Evolutionary conservation across 2,888 invertebrate species (phyloP), one percentile per base, ranked within the genome.

Genomic region (Dione vanillae): DNA sequence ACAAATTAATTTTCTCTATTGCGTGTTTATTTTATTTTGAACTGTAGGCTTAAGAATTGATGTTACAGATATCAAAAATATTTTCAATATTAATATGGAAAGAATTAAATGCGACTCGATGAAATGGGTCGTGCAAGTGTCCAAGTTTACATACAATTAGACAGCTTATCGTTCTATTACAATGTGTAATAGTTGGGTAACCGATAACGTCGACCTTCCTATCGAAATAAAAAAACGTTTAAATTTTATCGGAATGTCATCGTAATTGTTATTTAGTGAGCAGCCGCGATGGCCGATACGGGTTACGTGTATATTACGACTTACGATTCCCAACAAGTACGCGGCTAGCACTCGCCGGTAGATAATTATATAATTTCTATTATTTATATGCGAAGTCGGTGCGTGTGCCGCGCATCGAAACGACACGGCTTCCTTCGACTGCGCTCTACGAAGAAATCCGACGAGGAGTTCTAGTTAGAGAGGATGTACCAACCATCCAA

Each of bases 281-380:
- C 81, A 78, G 75, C 74, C 77, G 78, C 72, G 77, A 74, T 78
- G 75, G 72, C 76, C 72, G 81, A 84, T 40, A 56, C 49, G 49
- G 19, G 49, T 49, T 56, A 56, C 56, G 35, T 8, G 20, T 85
- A 87, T 49, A 49, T 49, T 19, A 49, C 49, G 19, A 19, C 19
- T 91, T 90, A 89, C 82, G 80, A 91, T 91, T 90, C 91, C 79
- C 80, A 78, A 76, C 85, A 78, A 84, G 88, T 86, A 74, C 80
- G 78, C 79, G 79, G 75, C 85, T 86, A 86, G 84, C 87, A 86
- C 82, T 85, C 83, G 82, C 79, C 83, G 84, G 84, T 80, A 88
- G 86, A 90, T 91, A 90, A 91, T 92, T 91, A 90, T 86, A 92
- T 91, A 91, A 92, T 92, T 91, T 91, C 88, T 92, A 92, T 92